phyloP scores from a whole-genome alignment of 2,113 vertebrate species.

The Columba janthina region DNA sequence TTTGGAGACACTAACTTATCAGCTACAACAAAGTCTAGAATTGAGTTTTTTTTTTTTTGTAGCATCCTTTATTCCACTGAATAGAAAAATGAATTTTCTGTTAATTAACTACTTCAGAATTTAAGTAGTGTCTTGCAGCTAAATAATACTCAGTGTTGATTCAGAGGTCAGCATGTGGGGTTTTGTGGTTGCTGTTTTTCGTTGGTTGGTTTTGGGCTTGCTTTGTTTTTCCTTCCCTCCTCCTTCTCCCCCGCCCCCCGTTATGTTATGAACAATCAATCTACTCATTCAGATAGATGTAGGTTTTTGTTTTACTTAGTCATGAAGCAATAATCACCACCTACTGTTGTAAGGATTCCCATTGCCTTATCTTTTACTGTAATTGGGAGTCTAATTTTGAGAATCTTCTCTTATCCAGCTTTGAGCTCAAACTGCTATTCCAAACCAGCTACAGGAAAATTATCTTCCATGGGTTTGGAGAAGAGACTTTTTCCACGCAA shows the following conservation, averaged over 20 bases:
- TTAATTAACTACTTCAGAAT: background rate
- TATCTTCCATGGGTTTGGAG: rapidly evolving
- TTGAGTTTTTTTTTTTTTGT: background rate
- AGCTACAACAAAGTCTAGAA: background rate
- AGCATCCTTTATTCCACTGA: background rate
- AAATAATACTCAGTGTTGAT: background rate
- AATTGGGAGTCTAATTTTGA: background rate
- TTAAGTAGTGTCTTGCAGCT: background rate
- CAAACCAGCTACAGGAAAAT: background rate
- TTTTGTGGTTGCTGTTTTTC: background rate
- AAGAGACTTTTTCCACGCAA: background rate
- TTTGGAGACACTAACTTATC: background rate
- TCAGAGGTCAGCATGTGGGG: background rate
- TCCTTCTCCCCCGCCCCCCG: too few relatives aligned
- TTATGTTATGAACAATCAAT: background rate
- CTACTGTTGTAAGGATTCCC: background rate
- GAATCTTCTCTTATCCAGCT: background rate
- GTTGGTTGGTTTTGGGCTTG: too few relatives aligned
- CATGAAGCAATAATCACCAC: background rate
- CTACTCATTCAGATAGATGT: background rate
- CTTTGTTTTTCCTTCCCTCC: too few relatives aligned
- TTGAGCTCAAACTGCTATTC: background rate
- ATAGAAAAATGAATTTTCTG: background rate
- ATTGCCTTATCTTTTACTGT: background rate
- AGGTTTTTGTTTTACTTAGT: background rate